Conservation (phyloP, 2,113 vertebrate species). For the Glaucidium brasilianum region DNA sequence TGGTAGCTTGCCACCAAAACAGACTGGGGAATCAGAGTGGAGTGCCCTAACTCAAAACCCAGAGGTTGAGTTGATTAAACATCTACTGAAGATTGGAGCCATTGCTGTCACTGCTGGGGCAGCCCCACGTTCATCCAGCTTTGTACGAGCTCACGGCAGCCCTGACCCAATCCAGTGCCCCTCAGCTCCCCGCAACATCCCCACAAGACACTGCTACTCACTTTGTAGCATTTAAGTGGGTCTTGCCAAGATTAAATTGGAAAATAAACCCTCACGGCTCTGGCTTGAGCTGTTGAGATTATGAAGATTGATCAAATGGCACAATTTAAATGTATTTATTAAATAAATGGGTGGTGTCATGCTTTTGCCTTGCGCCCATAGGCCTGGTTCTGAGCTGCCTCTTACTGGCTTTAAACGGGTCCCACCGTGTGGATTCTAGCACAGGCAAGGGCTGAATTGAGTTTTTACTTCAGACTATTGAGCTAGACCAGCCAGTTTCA, state of each 20-base stretch:
- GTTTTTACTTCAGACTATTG: neutral
- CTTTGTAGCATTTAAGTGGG: neutral
- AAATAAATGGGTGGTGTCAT: neutral
- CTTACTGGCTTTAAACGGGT: neutral
- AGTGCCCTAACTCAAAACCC: neutral
- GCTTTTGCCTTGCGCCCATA: rapidly evolving
- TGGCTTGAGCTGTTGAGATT: neutral
- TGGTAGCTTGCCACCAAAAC: neutral
- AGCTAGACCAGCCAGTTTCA: neutral
- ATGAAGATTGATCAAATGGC: neutral
- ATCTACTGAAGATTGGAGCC: neutral
- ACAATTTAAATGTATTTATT: neutral
- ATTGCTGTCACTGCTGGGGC: neutral
- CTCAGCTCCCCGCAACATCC: neutral
- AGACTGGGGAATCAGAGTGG: neutral
- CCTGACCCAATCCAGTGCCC: neutral
- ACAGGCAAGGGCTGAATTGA: neutral
- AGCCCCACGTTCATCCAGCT: neutral
- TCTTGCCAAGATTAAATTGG: neutral
- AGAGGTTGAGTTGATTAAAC: neutral
- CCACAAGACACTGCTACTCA: neutral
- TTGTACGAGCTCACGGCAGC: neutral
- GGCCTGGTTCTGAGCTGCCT: neutral
- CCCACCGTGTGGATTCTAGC: rapidly evolving
- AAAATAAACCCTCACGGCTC: neutral